phyloP scores from a whole-genome alignment of 2,888 invertebrate species.

The Orgyia antiqua region DNA sequence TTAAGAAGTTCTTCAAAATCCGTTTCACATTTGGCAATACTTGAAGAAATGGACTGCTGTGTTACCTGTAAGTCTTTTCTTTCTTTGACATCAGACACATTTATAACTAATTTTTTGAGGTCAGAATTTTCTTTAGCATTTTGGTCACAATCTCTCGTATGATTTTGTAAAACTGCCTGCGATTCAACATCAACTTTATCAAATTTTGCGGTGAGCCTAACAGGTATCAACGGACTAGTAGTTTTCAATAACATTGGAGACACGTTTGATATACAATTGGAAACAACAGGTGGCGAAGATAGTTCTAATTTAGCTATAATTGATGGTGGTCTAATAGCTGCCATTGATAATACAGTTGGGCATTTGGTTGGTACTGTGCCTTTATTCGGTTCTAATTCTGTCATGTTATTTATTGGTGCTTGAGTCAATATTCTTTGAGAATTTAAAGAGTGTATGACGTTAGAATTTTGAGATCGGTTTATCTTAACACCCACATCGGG shows the following conservation, averaged over 20 bases:
- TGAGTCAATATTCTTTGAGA: slow-evolving; percentile 55
- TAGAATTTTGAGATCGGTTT: slow-evolving; percentile 48
- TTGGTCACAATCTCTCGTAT: slow-evolving; percentile 19
- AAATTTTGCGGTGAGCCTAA: slow-evolving; percentile 43
- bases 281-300: slow-evolving; percentile 41
- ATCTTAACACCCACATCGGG: slow-evolving; percentile 43
- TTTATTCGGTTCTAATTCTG: slow-evolving; percentile 57
- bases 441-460: slow-evolving; percentile 61
- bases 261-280: slow-evolving; percentile 50
- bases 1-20: slow-evolving; percentile 73
- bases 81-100: slow-evolving; percentile 27
- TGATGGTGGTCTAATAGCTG: slow-evolving; percentile 51
- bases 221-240: slow-evolving; percentile 32
- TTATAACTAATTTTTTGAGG: slow-evolving; percentile 6
- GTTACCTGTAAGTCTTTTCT: slow-evolving; percentile 23
- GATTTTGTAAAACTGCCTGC: slow-evolving; percentile 23
- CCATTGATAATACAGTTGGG: slow-evolving; percentile 57
- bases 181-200: slow-evolving; percentile 37
- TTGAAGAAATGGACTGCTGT: slow-evolving; percentile 20
- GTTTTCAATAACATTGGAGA: slow-evolving; percentile 61
- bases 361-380: slow-evolving; percentile 26
- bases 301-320: slow-evolving; percentile 53
- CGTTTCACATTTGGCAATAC: slow-evolving; percentile 57
- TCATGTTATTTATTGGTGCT: slow-evolving; percentile 46
- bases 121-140: slow-evolving; percentile 16